Evolutionary conservation across 2,113 vertebrate genomes (phyloP).

Genomic region (Numida meleagris): DNA sequence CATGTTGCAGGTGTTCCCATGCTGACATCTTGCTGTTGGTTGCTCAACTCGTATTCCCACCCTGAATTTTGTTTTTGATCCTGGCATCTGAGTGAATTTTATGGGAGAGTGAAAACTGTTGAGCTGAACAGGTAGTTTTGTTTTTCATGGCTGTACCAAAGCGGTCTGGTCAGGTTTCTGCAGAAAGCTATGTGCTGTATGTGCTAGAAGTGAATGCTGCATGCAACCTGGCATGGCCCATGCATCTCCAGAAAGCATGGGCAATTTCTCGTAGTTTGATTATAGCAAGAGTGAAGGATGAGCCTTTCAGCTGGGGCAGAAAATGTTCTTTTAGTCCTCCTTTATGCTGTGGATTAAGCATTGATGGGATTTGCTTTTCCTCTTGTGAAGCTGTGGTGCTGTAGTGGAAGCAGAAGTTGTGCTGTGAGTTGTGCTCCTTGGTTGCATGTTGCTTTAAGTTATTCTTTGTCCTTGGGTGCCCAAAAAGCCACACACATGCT

Average conservation of each 20-base stretch:
- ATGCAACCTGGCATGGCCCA: not conserved
- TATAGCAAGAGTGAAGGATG: not conserved
- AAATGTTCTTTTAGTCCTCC: not conserved
- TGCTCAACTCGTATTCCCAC: not conserved
- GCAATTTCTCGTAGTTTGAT: not conserved
- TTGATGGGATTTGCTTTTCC: not conserved
- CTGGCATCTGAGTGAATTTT: not conserved
- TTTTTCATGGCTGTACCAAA: not conserved
- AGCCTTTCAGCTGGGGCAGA: not conserved
- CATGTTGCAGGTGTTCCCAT: fast-evolving
- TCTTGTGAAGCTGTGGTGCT: not conserved
- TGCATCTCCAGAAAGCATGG: not conserved
- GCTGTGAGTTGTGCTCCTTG: not conserved
- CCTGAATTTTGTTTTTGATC: not conserved
- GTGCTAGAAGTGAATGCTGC: not conserved
- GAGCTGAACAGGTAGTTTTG: not conserved
- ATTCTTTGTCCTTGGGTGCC: fast-evolving
- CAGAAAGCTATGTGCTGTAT: not conserved
- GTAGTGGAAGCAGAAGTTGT: not conserved
- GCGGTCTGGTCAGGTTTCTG: not conserved
- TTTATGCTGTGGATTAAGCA: fast-evolving
- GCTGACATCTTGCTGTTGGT: fast-evolving
- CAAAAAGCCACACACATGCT: fast-evolving
- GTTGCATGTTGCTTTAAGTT: fast-evolving
- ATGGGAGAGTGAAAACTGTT: slow-evolving; percentile 6